A percentile compares a stretch with the other conserved stretches of the same genome.
Evolutionary conservation across 2,797 vertebrate species (phyloP).

Genomic region (Neosilurus mollespiculum): DNA sequence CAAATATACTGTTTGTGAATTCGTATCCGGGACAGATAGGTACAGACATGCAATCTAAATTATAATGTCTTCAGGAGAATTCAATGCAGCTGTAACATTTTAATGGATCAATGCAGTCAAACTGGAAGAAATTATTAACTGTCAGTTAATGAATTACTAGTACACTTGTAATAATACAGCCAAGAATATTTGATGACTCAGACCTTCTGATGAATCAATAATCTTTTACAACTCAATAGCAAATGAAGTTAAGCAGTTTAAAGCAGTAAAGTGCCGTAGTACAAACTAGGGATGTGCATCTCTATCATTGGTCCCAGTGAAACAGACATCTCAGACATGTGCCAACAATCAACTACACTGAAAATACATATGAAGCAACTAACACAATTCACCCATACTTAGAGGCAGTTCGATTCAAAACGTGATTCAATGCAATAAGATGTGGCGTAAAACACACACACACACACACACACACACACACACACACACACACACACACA

Average conservation of each 20-base stretch:
- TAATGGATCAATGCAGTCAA: slow-evolving; percentile 4
- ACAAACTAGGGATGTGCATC: too few relatives aligned
- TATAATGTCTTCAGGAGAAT: too few relatives aligned
- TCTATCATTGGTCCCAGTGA: too few relatives aligned
- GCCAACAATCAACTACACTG: too few relatives aligned
- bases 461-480: too few relatives aligned
- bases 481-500: too few relatives aligned
- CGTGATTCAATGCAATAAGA: too few relatives aligned
- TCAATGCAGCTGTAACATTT: slow-evolving; percentile 17
- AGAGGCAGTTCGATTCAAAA: too few relatives aligned
- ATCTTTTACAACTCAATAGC: background rate
- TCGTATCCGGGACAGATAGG: background rate
- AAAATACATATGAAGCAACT: too few relatives aligned
- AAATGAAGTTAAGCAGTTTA: background rate
- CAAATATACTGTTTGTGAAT: background rate
- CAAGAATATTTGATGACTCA: slow-evolving; percentile 9
- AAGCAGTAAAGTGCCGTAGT: background rate
- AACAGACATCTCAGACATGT: too few relatives aligned
- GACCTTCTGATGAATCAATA: background rate
- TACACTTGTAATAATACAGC: slow-evolving; percentile 4
- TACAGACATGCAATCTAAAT: background rate
- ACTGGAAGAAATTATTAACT: slow-evolving; percentile 11
- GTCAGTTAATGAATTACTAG: slow-evolving; percentile 15
- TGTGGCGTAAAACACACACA: too few relatives aligned
- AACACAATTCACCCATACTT: too few relatives aligned